Percentiles rank a stretch among this genome's conserved stretches.
These are phyloP conservation scores for Aleadryas rufinucha DNA, from an alignment of 2,113 vertebrate species.

Conservation along the genomic window DNA sequence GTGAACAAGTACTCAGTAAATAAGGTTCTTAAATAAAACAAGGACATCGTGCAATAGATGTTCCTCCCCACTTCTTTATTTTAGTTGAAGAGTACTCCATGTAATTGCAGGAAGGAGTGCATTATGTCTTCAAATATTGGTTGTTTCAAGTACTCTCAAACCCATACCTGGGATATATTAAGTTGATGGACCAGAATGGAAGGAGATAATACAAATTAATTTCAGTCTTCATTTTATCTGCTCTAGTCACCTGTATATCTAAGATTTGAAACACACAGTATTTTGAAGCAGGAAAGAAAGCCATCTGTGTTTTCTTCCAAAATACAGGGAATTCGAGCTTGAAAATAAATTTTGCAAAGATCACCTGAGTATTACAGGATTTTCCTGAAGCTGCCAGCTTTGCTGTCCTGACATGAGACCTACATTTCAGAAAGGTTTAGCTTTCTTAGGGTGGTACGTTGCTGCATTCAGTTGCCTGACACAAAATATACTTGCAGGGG, in stretches of 20 bases:
- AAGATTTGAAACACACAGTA: background rate
- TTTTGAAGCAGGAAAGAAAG: background rate
- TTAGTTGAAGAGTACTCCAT: background rate
- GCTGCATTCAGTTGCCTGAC: background rate
- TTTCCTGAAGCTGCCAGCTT: background rate
- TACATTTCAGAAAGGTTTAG: background rate
- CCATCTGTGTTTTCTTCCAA: background rate
- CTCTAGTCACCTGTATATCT: background rate
- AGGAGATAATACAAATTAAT: background rate
- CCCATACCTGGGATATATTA: background rate
- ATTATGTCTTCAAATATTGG: background rate
- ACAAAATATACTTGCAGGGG: background rate
- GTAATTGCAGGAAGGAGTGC: background rate
- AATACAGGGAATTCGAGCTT: background rate
- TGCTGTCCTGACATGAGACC: background rate
- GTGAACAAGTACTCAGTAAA: background rate
- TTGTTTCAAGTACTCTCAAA: background rate
- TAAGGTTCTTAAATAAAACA: background rate
- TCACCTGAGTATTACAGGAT: background rate
- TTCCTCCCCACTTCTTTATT: background rate
- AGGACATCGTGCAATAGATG: background rate
- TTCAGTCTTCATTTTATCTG: background rate
- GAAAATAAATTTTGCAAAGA: background rate
- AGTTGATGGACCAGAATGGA: background rate
- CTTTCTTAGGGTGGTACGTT: background rate